phyloP scores from a whole-genome alignment of 2,888 invertebrate genomes.

The Unio pictorum region DNA sequence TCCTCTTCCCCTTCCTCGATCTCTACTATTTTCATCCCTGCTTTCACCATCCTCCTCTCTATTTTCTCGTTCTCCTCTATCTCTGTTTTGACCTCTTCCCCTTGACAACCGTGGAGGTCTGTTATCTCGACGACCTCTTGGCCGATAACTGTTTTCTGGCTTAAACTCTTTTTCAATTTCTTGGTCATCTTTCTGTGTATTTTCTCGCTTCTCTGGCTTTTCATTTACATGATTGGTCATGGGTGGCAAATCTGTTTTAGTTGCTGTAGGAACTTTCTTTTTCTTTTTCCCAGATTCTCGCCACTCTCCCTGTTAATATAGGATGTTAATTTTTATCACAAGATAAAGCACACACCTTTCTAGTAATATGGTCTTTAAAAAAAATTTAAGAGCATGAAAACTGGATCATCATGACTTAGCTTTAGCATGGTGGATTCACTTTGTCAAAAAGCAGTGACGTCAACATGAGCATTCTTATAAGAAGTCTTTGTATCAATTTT shows the following conservation, averaged over 20 bases:
- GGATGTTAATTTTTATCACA: not conserved
- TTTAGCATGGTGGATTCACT: no score
- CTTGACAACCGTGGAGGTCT: conserved; percentile 57
- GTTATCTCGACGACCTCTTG: conserved; percentile 55
- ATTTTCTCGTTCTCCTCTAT: conserved; percentile 40
- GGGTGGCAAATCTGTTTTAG: conserved; percentile 22
- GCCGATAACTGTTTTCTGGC: conserved; percentile 41
- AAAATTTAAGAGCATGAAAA: no score
- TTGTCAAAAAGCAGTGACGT: no score
- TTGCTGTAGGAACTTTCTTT: conserved; percentile 47
- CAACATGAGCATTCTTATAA: no score
- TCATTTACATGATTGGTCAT: conserved; percentile 41
- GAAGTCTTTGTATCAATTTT: no score
- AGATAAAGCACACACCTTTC: no score
- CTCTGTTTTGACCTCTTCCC: conserved; percentile 47
- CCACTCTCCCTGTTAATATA: conserved; percentile 52
- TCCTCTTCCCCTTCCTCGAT: conserved; percentile 35
- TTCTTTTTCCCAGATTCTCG: conserved; percentile 61
- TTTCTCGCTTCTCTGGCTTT: conserved; percentile 43
- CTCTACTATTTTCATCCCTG: conserved; percentile 32
- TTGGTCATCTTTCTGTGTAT: conserved; percentile 23
- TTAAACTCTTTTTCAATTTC: conserved; percentile 32
- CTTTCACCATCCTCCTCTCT: conserved; percentile 29
- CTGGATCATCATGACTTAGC: no score
- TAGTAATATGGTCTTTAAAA: no score